Evolutionary conservation across 2,888 invertebrate genomes (phyloP).

Genomic region (Spialia ferax): DNA sequence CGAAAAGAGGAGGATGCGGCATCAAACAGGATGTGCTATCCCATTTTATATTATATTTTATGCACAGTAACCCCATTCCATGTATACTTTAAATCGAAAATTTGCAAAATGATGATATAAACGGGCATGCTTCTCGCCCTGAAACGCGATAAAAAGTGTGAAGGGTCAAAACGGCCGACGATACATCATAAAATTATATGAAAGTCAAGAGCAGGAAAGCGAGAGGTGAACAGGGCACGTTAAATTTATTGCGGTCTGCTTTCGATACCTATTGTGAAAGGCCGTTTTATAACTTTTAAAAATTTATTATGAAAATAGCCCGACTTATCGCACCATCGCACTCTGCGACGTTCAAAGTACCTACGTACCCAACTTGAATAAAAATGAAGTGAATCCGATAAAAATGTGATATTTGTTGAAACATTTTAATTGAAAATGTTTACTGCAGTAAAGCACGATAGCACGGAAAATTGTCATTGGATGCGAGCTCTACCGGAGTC

Average conservation of each 20-base stretch:
- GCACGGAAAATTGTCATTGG: conserved; percentile 59
- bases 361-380: conserved; percentile 32
- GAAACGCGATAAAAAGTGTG: conserved; percentile 79
- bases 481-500: conserved; percentile 59
- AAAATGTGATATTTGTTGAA: conserved; percentile 41
- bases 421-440: conserved; percentile 54
- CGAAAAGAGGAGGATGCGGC: conserved; percentile 41
- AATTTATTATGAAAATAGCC: conserved; percentile 71
- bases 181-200: conserved; percentile 86
- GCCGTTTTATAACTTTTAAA: conserved; percentile 70
- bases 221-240: conserved; percentile 76
- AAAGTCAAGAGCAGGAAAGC: conserved; percentile 84
- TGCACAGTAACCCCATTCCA: conserved; percentile 60
- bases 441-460: conserved; percentile 51
- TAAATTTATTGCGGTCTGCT: conserved; percentile 83
- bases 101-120: conserved; percentile 56
- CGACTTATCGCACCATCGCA: conserved; percentile 58
- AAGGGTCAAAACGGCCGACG: conserved; percentile 81
- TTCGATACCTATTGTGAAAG: conserved; percentile 82
- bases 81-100: conserved; percentile 68
- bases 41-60: conserved; percentile 60
- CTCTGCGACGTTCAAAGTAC: conserved; percentile 46
- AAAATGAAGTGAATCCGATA: neutral
- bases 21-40: conserved; percentile 56
- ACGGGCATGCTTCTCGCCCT: conserved; percentile 52